These are phyloP conservation scores for Disparrhopalites patrizii DNA, from an alignment of 2,888 invertebrate species.

Conservation along the genomic window DNA sequence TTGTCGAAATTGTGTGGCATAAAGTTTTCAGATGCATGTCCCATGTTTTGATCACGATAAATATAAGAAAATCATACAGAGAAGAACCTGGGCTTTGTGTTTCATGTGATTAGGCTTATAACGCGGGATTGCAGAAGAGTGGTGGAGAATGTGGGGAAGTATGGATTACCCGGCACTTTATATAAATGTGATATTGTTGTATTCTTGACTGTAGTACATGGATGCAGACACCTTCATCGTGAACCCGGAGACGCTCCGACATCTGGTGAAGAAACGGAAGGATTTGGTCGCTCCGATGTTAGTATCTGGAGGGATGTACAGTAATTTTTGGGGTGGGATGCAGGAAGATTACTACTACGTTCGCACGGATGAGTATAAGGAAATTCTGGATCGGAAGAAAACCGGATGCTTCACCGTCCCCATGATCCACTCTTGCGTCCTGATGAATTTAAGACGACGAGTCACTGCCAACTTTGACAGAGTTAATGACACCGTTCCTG, in stretches of 20 bases:
- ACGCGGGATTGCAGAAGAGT: too few species aligned
- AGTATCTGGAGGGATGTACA: slow-evolving; percentile 78
- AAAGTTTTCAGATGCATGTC: too few species aligned
- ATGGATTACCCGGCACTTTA: too few species aligned
- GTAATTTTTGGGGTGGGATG: slow-evolving; percentile 95
- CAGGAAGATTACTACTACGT: slow-evolving; percentile 74
- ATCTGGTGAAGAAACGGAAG: slow-evolving; percentile 61
- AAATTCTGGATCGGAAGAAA: slow-evolving; percentile 63
- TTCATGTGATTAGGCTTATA: too few species aligned
- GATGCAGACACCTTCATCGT: slow-evolving; percentile 81
- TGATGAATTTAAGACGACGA: slow-evolving; percentile 66
- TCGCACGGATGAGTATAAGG: slow-evolving; percentile 77
- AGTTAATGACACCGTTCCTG: slow-evolving; percentile 60
- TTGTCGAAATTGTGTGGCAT: too few species aligned
- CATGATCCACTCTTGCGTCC: slow-evolving; percentile 84
- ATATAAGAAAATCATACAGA: too few species aligned
- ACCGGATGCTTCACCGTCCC: slow-evolving; percentile 77
- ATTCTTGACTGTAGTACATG: slow-evolving; percentile 63
- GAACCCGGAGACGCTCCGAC: slow-evolving; percentile 61
- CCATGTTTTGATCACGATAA: too few species aligned
- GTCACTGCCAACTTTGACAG: slow-evolving; percentile 60
- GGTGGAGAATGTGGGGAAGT: too few species aligned
- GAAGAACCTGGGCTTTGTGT: too few species aligned
- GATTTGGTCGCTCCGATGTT: slow-evolving; percentile 80
- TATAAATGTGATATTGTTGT: too few species aligned